Conservation (phyloP, 2,888 invertebrate species). For the Plagiodera versicolora region DNA sequence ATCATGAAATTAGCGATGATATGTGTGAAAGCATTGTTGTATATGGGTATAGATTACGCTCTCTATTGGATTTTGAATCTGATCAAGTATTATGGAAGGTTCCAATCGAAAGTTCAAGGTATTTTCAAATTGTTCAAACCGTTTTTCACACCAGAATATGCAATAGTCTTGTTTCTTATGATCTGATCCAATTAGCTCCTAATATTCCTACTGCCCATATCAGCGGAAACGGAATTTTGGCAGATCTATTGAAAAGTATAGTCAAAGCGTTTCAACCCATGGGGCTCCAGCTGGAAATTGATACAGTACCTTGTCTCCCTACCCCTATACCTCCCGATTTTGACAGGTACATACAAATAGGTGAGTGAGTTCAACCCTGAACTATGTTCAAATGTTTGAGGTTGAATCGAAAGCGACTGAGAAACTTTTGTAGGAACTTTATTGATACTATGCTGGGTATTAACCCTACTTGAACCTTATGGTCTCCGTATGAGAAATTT, state of each 20-base stretch:
- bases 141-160: too few species aligned
- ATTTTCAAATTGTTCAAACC: too few species aligned
- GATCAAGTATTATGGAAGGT: constrained; percentile 57
- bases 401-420: not conserved
- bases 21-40: constrained; percentile 70
- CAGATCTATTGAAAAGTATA: constrained; percentile 65
- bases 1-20: constrained; percentile 64
- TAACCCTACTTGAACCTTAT: constrained; percentile 77
- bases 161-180: too few species aligned
- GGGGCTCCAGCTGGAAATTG: constrained; percentile 58
- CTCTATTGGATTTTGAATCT: constrained; percentile 74
- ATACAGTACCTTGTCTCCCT: constrained; percentile 73
- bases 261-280: constrained; percentile 64
- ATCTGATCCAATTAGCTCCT: too few species aligned
- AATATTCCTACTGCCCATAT: constrained; percentile 62
- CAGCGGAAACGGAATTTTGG: constrained; percentile 67
- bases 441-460: constrained; percentile 67
- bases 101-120: constrained; percentile 56
- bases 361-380: too few species aligned
- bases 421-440: constrained; percentile 55
- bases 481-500: constrained; percentile 75
- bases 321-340: constrained; percentile 70
- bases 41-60: constrained; percentile 76
- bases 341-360: constrained; percentile 66
- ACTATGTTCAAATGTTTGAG: too few species aligned